Percentiles rank a stretch among this genome's conserved stretches.
Conservation (phyloP, 2,888 invertebrate species). For the Patella depressa region DNA sequence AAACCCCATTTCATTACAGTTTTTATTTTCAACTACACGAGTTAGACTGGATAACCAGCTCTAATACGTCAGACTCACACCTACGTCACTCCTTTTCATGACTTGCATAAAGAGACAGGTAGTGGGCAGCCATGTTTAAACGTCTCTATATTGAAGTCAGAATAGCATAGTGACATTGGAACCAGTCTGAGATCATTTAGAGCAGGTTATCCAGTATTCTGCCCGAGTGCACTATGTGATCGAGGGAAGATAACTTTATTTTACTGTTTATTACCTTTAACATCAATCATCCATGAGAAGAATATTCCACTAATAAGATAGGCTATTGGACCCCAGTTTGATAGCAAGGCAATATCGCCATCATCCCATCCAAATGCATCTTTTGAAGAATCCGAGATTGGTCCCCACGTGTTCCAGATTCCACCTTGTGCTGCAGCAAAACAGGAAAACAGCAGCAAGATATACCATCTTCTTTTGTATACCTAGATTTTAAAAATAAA, state of each 20-base stretch:
- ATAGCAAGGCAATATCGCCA: slow-evolving; percentile 37
- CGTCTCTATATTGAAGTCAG: too few relatives aligned
- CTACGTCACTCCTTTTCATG: too few relatives aligned
- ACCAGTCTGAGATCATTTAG: too few relatives aligned
- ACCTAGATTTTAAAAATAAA: slow-evolving; percentile 10
- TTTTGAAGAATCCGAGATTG: slow-evolving; percentile 39
- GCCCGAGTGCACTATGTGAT: background rate
- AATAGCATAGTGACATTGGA: too few relatives aligned
- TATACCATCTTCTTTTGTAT: slow-evolving; percentile 42
- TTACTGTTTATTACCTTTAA: slow-evolving; percentile 31
- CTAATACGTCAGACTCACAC: too few relatives aligned
- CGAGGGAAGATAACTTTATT: background rate
- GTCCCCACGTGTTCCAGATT: slow-evolving; percentile 44
- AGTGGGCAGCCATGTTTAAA: too few relatives aligned
- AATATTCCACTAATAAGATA: slow-evolving; percentile 33
- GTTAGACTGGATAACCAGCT: too few relatives aligned
- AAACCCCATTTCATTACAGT: too few relatives aligned
- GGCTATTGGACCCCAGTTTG: slow-evolving; percentile 39
- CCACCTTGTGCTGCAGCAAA: slow-evolving; percentile 28
- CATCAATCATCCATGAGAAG: slow-evolving; percentile 41
- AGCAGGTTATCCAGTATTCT: too few relatives aligned
- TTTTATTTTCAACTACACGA: too few relatives aligned
- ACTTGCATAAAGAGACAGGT: too few relatives aligned
- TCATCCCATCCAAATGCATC: slow-evolving; percentile 38
- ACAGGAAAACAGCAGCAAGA: slow-evolving; percentile 37